A percentile compares a stretch with the other conserved stretches of the same genome.
Evolutionary conservation across 2,113 vertebrate species (phyloP).

Genomic region (Tonatia bakeri): DNA sequence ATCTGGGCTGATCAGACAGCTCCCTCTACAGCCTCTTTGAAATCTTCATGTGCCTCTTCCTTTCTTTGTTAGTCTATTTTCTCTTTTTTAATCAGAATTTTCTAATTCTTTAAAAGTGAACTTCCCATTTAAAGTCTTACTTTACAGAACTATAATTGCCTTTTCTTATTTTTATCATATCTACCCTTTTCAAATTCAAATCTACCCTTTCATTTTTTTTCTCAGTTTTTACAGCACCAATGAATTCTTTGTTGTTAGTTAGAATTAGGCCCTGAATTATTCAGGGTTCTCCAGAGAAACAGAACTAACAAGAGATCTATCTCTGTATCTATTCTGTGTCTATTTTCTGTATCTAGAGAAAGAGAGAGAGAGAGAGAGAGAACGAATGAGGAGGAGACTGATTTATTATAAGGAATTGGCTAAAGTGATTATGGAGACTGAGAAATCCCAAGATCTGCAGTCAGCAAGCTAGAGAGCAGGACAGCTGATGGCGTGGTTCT

Average conservation of each 20-base stretch:
- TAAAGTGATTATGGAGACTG: not conserved
- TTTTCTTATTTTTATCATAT: not conserved
- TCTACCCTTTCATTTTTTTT: not conserved
- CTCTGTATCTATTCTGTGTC: not conserved
- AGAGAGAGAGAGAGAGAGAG: not conserved
- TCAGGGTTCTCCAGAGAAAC: not conserved
- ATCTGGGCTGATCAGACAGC: constrained; percentile 48
- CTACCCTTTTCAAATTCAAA: constrained; percentile 18
- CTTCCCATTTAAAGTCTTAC: constrained; percentile 16
- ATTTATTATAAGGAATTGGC: not conserved
- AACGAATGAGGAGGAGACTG: not conserved
- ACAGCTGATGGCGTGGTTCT: not conserved
- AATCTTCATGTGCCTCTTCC: not conserved
- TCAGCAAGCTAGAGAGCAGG: not conserved
- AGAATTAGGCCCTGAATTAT: not conserved
- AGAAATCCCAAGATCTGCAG: not conserved
- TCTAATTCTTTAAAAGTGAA: not conserved
- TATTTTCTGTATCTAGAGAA: not conserved
- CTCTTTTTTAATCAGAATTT: not conserved
- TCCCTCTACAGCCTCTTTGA: constrained; percentile 52
- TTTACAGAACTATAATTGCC: not conserved
- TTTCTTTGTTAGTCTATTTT: not conserved
- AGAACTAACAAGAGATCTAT: not conserved
- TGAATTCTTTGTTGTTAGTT: not conserved
- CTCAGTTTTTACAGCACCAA: not conserved